Evolutionary conservation across 2,797 vertebrate species (phyloP), one percentile per base, ranked within the genome.

Genomic region (Anguilla marmorata): DNA sequence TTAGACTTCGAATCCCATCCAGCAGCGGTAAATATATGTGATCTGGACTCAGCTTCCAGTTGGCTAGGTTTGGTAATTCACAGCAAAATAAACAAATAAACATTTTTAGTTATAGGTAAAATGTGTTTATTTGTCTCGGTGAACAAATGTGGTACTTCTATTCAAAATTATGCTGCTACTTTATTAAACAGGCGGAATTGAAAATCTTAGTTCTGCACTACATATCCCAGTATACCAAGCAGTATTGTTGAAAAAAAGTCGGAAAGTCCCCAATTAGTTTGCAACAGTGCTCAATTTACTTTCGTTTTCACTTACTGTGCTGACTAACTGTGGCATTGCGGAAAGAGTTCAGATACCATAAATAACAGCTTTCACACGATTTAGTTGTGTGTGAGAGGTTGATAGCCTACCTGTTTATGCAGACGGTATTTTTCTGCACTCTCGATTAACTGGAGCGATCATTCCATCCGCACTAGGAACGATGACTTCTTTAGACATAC

Each of bases 231-330:
- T 93, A 90, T 92, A 91, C 37, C 0, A 0, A 0, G 66, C 72
- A 33, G n/a, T 52, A 0, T 24, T 3, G 58, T 0, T 37, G 2
- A 14, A 50, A 63, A 45, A 92, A 93, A 95, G 89, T 91, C 89
- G 93, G 92, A 90, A 92, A 92, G 52, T 41, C 84, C 90, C 74
- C 85, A 37, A 66, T 24, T 79, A 63, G 54, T 84, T 69, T 54
- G 5, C 45, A 85, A 48, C 74, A 79, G 52, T 85, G 33, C 60
- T 58, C 24, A 79, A 50, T 84, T 87, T 87, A 93, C 94, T 96
- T 97, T 96, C 95, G 92, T 94, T 96, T 96, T 97, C 96, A 90
- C 37, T 94, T 92, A 94, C 91, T 95, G 93, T 92, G 94, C 92
- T 95, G 93, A 94, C 86, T 93, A 93, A 95, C 92, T 87, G 92